A percentile compares a stretch with the other conserved stretches of the same genome.
phyloP scores from a whole-genome alignment of 2,113 vertebrate species.

The Peromyscus californicus region DNA sequence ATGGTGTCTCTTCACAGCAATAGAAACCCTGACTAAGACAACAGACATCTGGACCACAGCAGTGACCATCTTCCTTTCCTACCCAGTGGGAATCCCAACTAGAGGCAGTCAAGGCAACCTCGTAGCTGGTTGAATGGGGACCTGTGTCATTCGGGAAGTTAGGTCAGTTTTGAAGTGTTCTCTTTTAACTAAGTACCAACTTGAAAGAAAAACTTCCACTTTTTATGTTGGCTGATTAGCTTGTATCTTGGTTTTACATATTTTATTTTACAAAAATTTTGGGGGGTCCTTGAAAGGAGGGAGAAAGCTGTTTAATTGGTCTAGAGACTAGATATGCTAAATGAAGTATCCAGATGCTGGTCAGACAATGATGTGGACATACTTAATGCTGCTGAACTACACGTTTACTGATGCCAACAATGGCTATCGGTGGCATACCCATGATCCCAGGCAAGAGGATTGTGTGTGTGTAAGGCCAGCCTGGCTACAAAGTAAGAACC shows the following conservation, averaged over 20 bases:
- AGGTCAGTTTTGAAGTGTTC: not conserved
- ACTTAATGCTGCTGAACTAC: not conserved
- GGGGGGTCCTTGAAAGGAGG: not conserved
- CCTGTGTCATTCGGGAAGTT: not conserved
- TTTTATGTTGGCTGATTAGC: not conserved
- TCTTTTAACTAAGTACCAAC: not conserved
- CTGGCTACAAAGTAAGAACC: not conserved
- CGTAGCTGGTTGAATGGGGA: not conserved
- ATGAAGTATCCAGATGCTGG: not conserved
- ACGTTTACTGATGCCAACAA: not conserved
- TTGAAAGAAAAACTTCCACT: not conserved
- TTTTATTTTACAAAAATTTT: constrained; percentile 10
- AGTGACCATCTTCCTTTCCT: not conserved
- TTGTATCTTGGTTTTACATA: not conserved
- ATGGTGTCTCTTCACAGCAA: not conserved
- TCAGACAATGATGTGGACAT: not conserved
- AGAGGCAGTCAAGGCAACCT: not conserved
- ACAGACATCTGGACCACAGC: not conserved
- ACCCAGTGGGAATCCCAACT: not conserved
- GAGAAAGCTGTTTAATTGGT: not conserved
- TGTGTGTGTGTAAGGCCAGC: not conserved
- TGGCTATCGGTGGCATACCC: not conserved
- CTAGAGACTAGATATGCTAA: not conserved
- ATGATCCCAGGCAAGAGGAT: not conserved
- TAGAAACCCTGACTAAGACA: not conserved